Evolutionary conservation across 2,888 invertebrate genomes (phyloP), one percentile per base, ranked within the genome.

Genomic region (Galeopsomyia nigrocyanea): DNA sequence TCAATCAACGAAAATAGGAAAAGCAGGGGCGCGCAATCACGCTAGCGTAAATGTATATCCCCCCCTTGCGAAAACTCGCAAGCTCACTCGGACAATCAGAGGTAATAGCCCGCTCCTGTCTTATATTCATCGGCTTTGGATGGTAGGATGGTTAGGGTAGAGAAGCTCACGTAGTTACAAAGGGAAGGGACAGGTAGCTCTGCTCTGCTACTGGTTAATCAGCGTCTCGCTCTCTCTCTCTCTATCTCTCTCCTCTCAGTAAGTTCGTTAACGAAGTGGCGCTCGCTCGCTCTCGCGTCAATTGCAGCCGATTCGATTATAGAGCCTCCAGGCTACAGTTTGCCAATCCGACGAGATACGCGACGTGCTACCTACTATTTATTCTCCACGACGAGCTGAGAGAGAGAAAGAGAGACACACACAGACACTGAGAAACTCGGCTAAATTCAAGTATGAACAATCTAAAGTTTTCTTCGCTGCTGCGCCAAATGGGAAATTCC

Each of bases 241-340:
- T 39, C 31, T 31, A 3, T 31, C 31, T 31, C 46, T 13, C 21
- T 21, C 65, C n/a, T 76, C 76, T 60, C 71, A 49, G 75, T 77
- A 79, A 79, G 77, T 80, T 81, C 77, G 77, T 80, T 80, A 80
- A 75, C 75, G 76, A 78, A 80, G 79, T 80, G 78, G 78, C 77
- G 75, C 77, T 19, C 56, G 56, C 26, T 39, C 39, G 5, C 39
- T 39, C 39, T 78, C 76, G 78, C 76, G 78, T 77, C 79, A 78
- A 80, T 81, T 80, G 77, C 79, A 77, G 62, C 74, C 64, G 75
- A 76, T 75, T 79, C 77, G 76, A 76, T 77, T 78, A 78, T 5
- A 10, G 39, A 76, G 60, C 60, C 19, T 31, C 31, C 7, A 7
- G 31, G 31, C 31, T 31, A 31, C 31, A 31, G 31, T 31, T 31